Evolutionary conservation across 1,140 invertebrate species (phyloP), one percentile per base, ranked within the genome.

Genomic region (Thaumatotibia leucotreta): DNA sequence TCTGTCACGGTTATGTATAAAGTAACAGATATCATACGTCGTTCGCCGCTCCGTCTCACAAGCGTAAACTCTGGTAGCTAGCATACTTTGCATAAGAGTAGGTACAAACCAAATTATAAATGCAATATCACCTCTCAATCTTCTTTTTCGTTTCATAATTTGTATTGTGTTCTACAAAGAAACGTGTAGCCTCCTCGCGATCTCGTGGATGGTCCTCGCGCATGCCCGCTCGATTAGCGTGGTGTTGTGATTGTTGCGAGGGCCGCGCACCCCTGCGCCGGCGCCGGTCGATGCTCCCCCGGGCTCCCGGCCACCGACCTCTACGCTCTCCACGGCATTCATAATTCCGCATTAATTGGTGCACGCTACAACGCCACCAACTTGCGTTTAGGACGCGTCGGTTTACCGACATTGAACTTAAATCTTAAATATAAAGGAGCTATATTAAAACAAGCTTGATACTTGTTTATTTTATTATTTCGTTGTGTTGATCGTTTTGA

Each of bases 211-310:
- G 39, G 5, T 45, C 39, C 39, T 45, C 39, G 5, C 14, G 35
- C 39, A 45, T 45, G 39, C 3, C 20, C 8, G 17, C n/a, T 14
- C 17, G 39, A 45, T 45, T 45, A 20, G 39, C 39, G 39, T 45
- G 39, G n/a, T 35, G 11, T 35, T 45, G 39, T 20, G 39, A 45
- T n/a, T n/a, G n/a, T n/a, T n/a, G n/a, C n/a, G n/a, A 72, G 69
- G 74, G 73, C 66, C 10, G 29, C 67, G 67, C 76, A 70, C 73
- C 72, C 75, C 74, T 77, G 75, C 68, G 67, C 68, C 67, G 61
- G 27, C 14, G 58, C 69, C 83, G 85, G 84, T 88, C 82, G 80
- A 83, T 85, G 61, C 77, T 77, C 78, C 78, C 77, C 72, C 68
- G 64, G 73, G 73, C 73, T 75, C 64, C 71, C 74, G 69, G 70